Evolutionary conservation across 2,888 invertebrate species (phyloP).

Genomic region (Candidula unifasciata): DNA sequence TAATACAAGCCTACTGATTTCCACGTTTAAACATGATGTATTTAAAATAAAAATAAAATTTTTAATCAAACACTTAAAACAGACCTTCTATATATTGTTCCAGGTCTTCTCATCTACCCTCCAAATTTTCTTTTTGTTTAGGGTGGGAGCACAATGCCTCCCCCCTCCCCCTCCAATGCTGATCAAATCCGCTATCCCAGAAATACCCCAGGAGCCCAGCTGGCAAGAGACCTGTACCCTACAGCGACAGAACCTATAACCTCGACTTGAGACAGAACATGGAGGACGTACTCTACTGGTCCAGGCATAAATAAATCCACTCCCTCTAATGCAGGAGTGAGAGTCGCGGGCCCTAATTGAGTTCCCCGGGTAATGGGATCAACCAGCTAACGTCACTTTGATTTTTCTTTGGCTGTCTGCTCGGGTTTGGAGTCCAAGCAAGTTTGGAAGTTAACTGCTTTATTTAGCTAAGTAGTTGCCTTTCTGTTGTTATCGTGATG

Average conservation of each 20-base stretch:
- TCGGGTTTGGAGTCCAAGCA: background rate
- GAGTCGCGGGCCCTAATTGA: constrained; percentile 38
- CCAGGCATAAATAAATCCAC: constrained; percentile 39
- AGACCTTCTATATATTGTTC: too few species aligned
- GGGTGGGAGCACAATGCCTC: too few species aligned
- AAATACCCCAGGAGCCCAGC: background rate
- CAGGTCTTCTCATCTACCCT: too few species aligned
- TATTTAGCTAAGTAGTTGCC: background rate
- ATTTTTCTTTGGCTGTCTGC: constrained; percentile 33
- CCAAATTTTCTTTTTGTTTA: too few species aligned
- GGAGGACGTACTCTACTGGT: background rate
- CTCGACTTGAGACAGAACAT: background rate
- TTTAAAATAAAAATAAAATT: too few species aligned
- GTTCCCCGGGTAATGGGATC: background rate
- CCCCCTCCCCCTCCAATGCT: too few species aligned
- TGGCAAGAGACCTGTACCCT: background rate
- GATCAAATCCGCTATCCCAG: background rate
- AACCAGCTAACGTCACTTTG: constrained; percentile 27
- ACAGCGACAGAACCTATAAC: background rate
- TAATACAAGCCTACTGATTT: too few species aligned
- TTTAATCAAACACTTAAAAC: too few species aligned
- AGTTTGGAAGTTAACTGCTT: background rate
- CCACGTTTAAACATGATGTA: too few species aligned
- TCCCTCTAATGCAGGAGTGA: constrained; percentile 38
- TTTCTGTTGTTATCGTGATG: too few species aligned